These are phyloP conservation scores for Bolinopsis microptera DNA, from an alignment of 37 sponge, comb jelly and placozoan species.

Conservation along the genomic window DNA sequence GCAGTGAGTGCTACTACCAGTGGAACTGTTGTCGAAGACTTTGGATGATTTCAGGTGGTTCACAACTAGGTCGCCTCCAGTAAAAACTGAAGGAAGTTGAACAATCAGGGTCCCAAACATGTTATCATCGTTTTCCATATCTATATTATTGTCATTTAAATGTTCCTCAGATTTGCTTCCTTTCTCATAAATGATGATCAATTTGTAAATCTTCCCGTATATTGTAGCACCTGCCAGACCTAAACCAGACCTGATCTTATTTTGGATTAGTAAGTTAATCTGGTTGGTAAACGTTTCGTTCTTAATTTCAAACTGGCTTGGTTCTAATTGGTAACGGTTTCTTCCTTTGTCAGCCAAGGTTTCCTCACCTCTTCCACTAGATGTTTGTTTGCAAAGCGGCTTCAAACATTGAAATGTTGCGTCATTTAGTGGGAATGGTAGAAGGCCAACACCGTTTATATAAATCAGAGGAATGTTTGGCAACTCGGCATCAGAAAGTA, in stretches of 20 bases:
- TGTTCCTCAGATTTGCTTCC: background rate
- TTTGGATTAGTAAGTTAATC: background rate
- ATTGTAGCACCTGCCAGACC: background rate
- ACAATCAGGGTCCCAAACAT: conserved; percentile 1
- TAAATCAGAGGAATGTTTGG: background rate
- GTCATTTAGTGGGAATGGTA: background rate
- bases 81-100: conserved; percentile 2
- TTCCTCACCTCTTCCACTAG: background rate
- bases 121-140: background rate
- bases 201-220: background rate
- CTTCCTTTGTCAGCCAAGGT: background rate
- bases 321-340: background rate
- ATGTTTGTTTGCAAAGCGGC: background rate
- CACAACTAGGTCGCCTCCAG: conserved; percentile 5
- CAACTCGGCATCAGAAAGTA: background rate
- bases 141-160: no score
- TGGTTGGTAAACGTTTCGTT: background rate
- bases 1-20: conserved; percentile 24
- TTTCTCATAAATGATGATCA: background rate
- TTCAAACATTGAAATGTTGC: background rate
- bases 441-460: background rate
- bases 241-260: background rate
- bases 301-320: background rate
- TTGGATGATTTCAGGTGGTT: background rate
- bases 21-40: background rate